Percentiles rank a stretch among this genome's conserved stretches.
Conservation (phyloP, 1,140 invertebrate genomes). For the Stenopsyche tienmushanensis region DNA sequence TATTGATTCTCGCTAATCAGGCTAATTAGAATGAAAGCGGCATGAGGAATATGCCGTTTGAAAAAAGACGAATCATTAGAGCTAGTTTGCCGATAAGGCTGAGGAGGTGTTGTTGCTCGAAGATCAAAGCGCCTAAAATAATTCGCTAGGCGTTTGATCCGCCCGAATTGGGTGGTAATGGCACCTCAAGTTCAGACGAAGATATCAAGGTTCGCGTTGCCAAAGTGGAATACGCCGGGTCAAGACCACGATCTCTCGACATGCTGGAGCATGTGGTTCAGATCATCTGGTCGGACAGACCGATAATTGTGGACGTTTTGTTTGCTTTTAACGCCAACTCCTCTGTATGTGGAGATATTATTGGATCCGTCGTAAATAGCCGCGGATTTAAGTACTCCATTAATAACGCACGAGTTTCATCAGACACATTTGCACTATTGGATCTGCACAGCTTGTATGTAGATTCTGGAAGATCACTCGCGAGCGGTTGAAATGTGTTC, state of each 20-base stretch:
- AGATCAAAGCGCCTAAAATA: no score
- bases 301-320: slow-evolving; percentile 7
- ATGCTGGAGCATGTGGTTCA: not conserved
- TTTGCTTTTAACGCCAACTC: slow-evolving; percentile 10
- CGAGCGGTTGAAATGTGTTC: no score
- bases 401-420: slow-evolving; percentile 18
- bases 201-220: not conserved
- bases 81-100: no score
- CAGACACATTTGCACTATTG: slow-evolving; percentile 11
- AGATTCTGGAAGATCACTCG: no score
- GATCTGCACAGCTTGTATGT: no score
- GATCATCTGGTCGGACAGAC: not conserved
- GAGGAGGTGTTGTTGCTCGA: no score
- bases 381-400: slow-evolving; percentile 12
- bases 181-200: not conserved
- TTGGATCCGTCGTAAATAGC: slow-evolving; percentile 17
- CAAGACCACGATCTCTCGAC: not conserved
- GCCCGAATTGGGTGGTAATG: not conserved
- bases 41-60: no score
- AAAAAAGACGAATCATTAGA: no score
- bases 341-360: slow-evolving; percentile 16
- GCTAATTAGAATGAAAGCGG: no score
- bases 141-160: not conserved
- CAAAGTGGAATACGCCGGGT: slow-evolving; percentile 2
- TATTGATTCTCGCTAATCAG: no score